A percentile compares a stretch with the other conserved stretches of the same genome.
These are phyloP conservation scores for Strix uralensis DNA, from an alignment of 2,113 vertebrate genomes.

Conservation along the genomic window DNA sequence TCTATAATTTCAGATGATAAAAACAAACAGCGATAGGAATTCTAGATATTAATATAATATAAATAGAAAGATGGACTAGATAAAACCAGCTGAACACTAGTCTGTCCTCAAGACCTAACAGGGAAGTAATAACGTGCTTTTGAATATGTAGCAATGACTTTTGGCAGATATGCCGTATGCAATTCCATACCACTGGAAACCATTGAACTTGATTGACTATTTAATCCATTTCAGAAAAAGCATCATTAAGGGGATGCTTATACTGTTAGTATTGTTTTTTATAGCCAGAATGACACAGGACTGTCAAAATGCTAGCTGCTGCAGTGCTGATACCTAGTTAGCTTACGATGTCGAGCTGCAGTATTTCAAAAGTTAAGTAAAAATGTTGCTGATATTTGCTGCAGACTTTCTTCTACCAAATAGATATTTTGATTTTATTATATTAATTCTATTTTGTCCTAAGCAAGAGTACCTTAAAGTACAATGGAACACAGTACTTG, in stretches of 20 bases:
- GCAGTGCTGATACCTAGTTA: background rate
- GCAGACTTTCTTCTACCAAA: background rate
- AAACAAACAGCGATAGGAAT: constrained; percentile 47
- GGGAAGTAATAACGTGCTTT: constrained; percentile 58
- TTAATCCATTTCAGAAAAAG: constrained; percentile 58
- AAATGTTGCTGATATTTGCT: background rate
- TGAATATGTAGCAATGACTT: constrained; percentile 56
- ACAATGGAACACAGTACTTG: background rate
- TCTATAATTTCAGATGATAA: constrained; percentile 60
- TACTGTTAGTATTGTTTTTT: background rate
- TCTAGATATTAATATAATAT: constrained; percentile 71
- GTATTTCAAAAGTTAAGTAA: constrained; percentile 33
- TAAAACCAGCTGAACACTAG: constrained; percentile 73
- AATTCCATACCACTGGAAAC: constrained; percentile 41
- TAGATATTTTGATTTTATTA: background rate
- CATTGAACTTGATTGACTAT: constrained; percentile 56
- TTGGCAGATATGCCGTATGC: constrained; percentile 58
- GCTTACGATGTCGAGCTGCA: background rate
- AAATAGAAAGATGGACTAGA: constrained; percentile 70
- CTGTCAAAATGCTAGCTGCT: constrained; percentile 40
- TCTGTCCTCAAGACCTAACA: constrained; percentile 70
- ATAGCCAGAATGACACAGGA: constrained; percentile 44
- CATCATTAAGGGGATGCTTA: constrained; percentile 27
- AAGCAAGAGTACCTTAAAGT: background rate
- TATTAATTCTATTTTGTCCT: background rate